Evolutionary conservation across 2,113 vertebrate genomes (phyloP), one percentile per base, ranked within the genome.

Genomic region (Jacana jacana): DNA sequence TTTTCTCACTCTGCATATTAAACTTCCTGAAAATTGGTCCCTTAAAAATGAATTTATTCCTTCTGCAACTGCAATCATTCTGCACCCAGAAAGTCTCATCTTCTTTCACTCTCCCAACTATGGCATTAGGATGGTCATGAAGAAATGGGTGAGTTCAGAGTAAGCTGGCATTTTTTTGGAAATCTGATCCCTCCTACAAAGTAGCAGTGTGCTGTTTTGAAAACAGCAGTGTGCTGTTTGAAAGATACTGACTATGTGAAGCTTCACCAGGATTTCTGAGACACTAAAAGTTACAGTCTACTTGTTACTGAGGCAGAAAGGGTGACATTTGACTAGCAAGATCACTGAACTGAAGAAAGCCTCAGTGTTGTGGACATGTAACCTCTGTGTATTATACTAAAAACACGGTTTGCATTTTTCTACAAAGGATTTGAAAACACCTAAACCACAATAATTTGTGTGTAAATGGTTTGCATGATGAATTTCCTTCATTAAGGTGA

Each of bases 11-110:
- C 77, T 60, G 42, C 27, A 93, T 92, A 97, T 93, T 86, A 93
- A 95, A 73, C 75, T 93, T 93, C 85, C 81, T 82, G 71, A 93
- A 94, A 93, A 91, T 60, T 88, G 40, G 80, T 95, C 85, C 37
- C 63, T 91, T 80, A 76, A 79, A 94, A 91, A 79, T 40, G 16
- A 72, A 76, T 87, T 64, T 72, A 85, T 91, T 91, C 39, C 33
- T 80, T 90, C 68, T 86, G 79, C 75, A 76, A 76, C 54, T 85
- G 44, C 77, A 92, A 81, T 87, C 84, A 55, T 51, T 79, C 87
- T 93, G 81, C 6, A 64, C 42, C 40, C 70, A 85, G 70, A 87
- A 54, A 81, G 86, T 81, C 81, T 95, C 65, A 55, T 54, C 31
- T 66, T 86, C n/a, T 10, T 31, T 48, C 23, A 51, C 35, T 60